Base-by-base conservation (phyloP, 2,113 vertebrate genomes). In the Ornithorhynchus anatinus region DNA sequence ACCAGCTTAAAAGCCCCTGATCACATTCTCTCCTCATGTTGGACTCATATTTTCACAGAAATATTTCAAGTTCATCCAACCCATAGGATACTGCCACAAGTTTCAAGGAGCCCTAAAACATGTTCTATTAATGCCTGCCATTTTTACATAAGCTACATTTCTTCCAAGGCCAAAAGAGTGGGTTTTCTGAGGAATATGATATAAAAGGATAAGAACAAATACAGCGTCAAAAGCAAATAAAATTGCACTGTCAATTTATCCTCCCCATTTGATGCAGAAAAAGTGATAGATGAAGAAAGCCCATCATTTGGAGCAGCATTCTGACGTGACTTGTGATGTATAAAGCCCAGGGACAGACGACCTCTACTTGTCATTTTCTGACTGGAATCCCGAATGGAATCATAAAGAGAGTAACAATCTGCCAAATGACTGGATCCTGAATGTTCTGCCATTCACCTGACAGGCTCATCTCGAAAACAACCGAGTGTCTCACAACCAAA, bases 281-380 rank as follows among this genome's bases (percentile, higher is more conserved):
- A 31, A 29, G 7, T 64, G 70, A 81, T 75, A 59, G 1, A 2
- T 85, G 77, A 32, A 69, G 53, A 67, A 84, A 45, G 43, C n/a
- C 48, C 9, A 73, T 78, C 53, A 70, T 69, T 85, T 78, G 65
- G 69, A 50, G 53, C 51, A 80, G 38, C 5, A 31, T 71, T 75
- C 69, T 81, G 79, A 47, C 54, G 71, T 51, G n/a, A 42, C 19
- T 74, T 22, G 17, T 59, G 59, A 88, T 83, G 42, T 57, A 82
- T 40, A 74, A 69, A 59, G 23, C 33, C 48, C 64, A 31, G 39
- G 31, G 42, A 50, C 14, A 66, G 84, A 32, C 19, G 14, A 33
- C 16, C 31, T 80, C 58, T 48, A 66, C 37, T 48, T 82, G 37
- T 82, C 57, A 68, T 12, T 69, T 73, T 72, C 53, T 86, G 80